Base-by-base conservation (phyloP, 2,797 vertebrate species). In the Rhodeus uyekii region DNA sequence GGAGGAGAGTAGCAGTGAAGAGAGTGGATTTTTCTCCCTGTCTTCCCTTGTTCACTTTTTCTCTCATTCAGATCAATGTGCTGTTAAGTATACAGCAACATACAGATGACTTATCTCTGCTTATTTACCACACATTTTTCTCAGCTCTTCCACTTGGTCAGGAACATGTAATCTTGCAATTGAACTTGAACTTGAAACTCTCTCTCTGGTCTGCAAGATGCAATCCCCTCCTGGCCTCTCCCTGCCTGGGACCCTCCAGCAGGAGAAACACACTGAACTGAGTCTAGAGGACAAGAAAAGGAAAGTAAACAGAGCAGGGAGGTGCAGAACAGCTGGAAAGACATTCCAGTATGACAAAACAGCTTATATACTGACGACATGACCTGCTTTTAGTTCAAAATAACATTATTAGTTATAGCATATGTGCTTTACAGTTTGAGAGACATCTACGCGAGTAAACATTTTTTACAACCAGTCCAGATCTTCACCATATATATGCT, bases 171-270 rank as follows among this genome's bases (percentile, higher is more conserved):
- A 72, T 76, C 69, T 60, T 73, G 64, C 72, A 80, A 80, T 87
- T 88, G 88, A 82, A 87, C 82, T 87, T 88, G 88, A 82, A 87
- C 88, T 86, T 83, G 55, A 85, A 86, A 84, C 58, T 58, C 76
- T 82, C 53, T 83, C 60, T 18, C 48, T 76, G 58, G 60, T 74
- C 58, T n/a, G 38, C 73, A 73, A 80, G 64, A 75, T n/a, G 27
- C 73, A 73, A 80, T 69, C 80, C 79, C 82, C 63, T 74, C 32
- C 65, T 82, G 80, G 79, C 78, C 83, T 80, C 83, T 80, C 55
- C 36, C 58, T 63, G 73, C 61, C 44, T 36, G 34, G 55, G 64
- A 80, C 63, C 13, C 53, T 76, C 61, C 63, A 48, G 60, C 77
- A 75, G 48, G 50, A 68, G 46, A 80, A 53, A 55, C n/a, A 76